A percentile compares a stretch with the other conserved stretches of the same genome.
Conservation (phyloP, 1,140 invertebrate genomes). For the Orchestia grillus region DNA sequence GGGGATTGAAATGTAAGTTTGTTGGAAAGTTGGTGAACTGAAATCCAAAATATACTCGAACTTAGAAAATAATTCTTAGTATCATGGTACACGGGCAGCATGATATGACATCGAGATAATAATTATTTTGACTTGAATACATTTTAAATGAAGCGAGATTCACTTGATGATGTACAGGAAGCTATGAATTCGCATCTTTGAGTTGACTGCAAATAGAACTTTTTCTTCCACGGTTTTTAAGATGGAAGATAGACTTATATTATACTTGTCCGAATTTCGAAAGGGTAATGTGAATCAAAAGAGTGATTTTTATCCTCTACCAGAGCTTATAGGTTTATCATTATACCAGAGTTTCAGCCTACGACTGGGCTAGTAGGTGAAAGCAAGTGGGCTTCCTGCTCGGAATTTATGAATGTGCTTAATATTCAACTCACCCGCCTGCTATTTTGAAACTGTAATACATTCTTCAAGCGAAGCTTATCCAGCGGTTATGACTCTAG, state of each 20-base stretch:
- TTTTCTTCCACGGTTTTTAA: background rate
- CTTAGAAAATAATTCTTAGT: background rate
- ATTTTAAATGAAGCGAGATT: background rate
- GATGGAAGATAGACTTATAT: background rate
- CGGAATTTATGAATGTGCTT: background rate
- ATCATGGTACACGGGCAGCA: background rate
- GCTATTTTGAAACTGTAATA: background rate
- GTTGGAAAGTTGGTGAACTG: background rate
- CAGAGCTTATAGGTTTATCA: background rate
- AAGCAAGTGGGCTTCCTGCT: background rate
- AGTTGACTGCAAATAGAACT: background rate
- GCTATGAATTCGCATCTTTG: background rate
- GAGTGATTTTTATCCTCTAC: background rate
- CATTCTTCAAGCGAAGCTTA: background rate
- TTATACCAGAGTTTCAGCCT: background rate
- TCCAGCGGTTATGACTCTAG: background rate
- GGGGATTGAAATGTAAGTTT: background rate
- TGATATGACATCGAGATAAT: background rate
- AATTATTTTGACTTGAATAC: background rate
- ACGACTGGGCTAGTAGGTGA: background rate
- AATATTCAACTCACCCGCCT: background rate
- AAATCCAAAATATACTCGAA: background rate
- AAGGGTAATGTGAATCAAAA: background rate
- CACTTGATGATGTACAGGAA: background rate
- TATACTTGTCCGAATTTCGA: background rate